phyloP scores from a whole-genome alignment of 2,797 vertebrate species.

The Champsocephalus gunnari region DNA sequence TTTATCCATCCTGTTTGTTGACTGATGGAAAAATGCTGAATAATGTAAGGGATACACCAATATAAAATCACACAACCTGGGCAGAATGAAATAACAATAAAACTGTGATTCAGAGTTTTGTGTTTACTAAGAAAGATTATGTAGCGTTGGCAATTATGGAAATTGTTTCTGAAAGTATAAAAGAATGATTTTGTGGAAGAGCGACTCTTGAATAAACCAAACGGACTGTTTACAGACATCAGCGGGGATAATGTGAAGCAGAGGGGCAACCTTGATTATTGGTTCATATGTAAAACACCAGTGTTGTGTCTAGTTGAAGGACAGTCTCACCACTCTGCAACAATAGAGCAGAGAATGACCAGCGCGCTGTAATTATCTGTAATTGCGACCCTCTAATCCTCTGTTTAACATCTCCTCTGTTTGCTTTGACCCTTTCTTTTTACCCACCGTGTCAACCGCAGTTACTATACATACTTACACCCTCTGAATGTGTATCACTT shows the following conservation, averaged over 20 bases:
- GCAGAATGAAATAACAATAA: neutral
- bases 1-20: neutral
- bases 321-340: slow-evolving; percentile 42
- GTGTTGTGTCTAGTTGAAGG: slow-evolving; percentile 32
- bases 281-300: slow-evolving; percentile 55
- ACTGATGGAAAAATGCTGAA: neutral
- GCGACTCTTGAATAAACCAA: slow-evolving; percentile 1
- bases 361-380: slow-evolving; percentile 62
- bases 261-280: slow-evolving; percentile 42
- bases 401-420: slow-evolving; percentile 44
- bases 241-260: slow-evolving; percentile 50
- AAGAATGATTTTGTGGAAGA: slow-evolving; percentile 13
- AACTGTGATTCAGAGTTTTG: neutral
- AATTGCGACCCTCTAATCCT: slow-evolving; percentile 68
- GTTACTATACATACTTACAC: slow-evolving; percentile 34
- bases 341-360: slow-evolving; percentile 46
- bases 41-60: neutral
- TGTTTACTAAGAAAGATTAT: slow-evolving; percentile 21
- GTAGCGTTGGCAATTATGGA: slow-evolving; percentile 5
- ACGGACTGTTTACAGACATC: slow-evolving; percentile 37
- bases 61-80: neutral
- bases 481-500: slow-evolving; percentile 15
- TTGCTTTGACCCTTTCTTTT: slow-evolving; percentile 30
- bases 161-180: slow-evolving; percentile 9
- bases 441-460: slow-evolving; percentile 17